A percentile compares a stretch with the other conserved stretches of the same genome.
phyloP scores from a whole-genome alignment of 2,113 vertebrate genomes.

The Scomber scombrus region DNA sequence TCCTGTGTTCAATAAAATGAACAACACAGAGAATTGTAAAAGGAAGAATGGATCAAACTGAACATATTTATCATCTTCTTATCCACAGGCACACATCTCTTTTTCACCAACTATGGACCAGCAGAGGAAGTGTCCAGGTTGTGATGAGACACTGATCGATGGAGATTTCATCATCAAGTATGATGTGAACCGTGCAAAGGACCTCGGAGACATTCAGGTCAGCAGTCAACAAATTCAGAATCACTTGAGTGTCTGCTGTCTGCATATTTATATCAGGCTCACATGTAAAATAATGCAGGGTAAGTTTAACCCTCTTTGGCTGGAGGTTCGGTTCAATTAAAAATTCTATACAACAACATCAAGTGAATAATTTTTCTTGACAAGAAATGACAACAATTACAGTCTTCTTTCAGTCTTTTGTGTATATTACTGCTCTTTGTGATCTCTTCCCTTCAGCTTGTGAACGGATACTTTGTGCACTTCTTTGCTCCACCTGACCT shows the following conservation, averaged over 20 bases:
- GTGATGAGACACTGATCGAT: conserved; percentile 87
- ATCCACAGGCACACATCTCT: conserved; percentile 77
- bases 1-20: background rate
- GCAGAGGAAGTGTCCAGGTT: conserved; percentile 89
- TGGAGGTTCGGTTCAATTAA: background rate
- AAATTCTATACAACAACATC: background rate
- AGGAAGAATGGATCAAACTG: background rate
- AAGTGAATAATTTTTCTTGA: background rate
- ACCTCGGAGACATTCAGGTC: conserved; percentile 90
- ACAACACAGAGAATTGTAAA: background rate
- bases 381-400: too few species aligned
- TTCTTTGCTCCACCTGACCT: conserved; percentile 83
- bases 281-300: background rate
- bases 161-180: conserved; percentile 93
- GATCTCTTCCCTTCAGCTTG: conserved; percentile 71
- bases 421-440: background rate
- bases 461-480: conserved; percentile 87
- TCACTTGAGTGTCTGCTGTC: background rate
- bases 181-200: conserved; percentile 87
- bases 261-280: background rate
- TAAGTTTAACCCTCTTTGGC: background rate
- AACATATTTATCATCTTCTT: background rate
- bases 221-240: conserved; percentile 27
- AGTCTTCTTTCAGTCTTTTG: background rate
- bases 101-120: conserved; percentile 87